Conservation (phyloP, 2,797 vertebrate genomes). For the Galagoides demidoff region DNA sequence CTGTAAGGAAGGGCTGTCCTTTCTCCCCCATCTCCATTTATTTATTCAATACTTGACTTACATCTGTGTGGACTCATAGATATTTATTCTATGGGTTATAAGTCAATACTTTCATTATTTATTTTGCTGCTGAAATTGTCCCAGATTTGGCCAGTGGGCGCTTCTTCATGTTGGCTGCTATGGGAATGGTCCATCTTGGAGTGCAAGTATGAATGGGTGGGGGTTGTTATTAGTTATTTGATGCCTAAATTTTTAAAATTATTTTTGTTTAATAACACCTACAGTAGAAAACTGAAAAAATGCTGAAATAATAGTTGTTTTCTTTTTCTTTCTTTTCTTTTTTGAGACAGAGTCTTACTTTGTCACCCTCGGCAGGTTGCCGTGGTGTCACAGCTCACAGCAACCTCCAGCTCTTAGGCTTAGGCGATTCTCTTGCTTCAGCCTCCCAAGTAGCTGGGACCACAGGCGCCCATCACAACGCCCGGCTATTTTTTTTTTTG, state of each 20-base stretch:
- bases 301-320: background rate
- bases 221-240: background rate
- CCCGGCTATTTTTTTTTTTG: too few relatives aligned
- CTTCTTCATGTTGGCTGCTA: background rate
- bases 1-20: background rate
- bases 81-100: background rate
- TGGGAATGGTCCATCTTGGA: background rate
- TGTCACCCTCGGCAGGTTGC: too few relatives aligned
- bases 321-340: background rate
- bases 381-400: too few relatives aligned
- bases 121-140: background rate
- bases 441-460: too few relatives aligned
- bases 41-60: conserved; percentile 8
- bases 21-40: background rate
- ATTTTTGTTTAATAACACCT: background rate
- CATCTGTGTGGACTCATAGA: background rate
- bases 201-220: background rate
- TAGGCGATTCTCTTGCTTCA: too few relatives aligned
- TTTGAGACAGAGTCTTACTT: too few relatives aligned
- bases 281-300: background rate
- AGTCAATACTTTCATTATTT: background rate
- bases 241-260: background rate
- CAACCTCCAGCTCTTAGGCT: too few relatives aligned
- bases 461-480: too few relatives aligned
- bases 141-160: background rate